Base-by-base conservation (phyloP, 23 tunicate genomes). In the Halocynthia roretzi region DNA sequence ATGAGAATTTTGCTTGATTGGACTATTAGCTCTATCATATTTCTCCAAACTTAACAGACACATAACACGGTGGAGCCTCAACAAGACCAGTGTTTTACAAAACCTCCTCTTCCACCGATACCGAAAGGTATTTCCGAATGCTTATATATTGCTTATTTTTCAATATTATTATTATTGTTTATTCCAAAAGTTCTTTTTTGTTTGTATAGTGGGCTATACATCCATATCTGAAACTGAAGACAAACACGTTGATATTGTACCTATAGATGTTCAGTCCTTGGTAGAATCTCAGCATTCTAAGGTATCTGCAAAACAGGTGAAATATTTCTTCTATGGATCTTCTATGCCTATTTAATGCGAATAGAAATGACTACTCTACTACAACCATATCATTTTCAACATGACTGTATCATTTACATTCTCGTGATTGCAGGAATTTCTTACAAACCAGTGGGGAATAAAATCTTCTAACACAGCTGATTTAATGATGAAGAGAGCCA, bases 61-160 rank as follows among this genome's bases (percentile, higher is more conserved):
- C 44, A 60, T 17, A 60, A 17, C 17, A 17, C 64, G 23, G 20
- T 12, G 22, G 64, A 60, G 64, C 64, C n/a, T 15, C 64, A 15
- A 15, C 18, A 76, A 60, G 44, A 60, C 8, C 68, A 54, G 51
- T n/a, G 68, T 49, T 56, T 49, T 75, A 8, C 80, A 7, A 87
- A 87, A 56, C 86, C 93, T 10, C 93, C 93, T 8, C 61, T 87
- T 55, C 93, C 93, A 15, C 93, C 93, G 2, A 87, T 87, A 51
- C 86, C 93, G 0, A 65, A 76, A 77, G 78, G 93, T 71, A 68
- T 44, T 19, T 11, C 23, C 17, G 23, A 17, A 67, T 31, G 44
- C 44, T 31, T 31, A 31, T 67, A 67, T 67, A 11, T 15, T 67
- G 21, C 19, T 19, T 67, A 17, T 67, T 17, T 67, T 67, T 67